Evolutionary conservation across 1,140 invertebrate genomes (phyloP), one percentile per base, ranked within the genome.

Genomic region (Drosophila lini): DNA sequence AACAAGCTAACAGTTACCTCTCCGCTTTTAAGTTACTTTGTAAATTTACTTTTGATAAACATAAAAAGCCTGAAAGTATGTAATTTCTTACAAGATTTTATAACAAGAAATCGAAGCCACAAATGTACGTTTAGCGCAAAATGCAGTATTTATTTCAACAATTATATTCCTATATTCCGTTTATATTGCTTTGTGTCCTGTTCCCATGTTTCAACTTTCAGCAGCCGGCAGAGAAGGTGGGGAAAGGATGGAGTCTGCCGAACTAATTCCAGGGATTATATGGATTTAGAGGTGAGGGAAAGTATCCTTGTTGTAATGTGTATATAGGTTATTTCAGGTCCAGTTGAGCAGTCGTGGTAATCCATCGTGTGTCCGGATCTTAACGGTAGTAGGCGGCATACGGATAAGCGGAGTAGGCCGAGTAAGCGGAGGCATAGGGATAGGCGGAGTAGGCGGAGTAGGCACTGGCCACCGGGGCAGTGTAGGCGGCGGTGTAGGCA

Each of bases 351-450:
- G 48, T 40, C 50, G 44, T 32, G 19, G 10, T 25, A 11, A 19
- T 40, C 40, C 34, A 36, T 5, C 3, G 15, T 42, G 5, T 5
- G 11, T 13, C n/a, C 25, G 15, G 32, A 38, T 32, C 61, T 88
- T 90, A 89, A 71, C 91, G 84, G 63, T 81, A 75, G 86, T 85
- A 89, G 70, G 86, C 71, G 44, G 86, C 79, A 53, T 91, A 91
- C 32, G 76, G 73, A 70, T 85, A 89, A 58, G 86, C 74, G 34
- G 86, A 78, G 58, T 91, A 91, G 52, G 78, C 57, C 50, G 52
- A 69, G 56, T 80, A 76, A 31, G 79, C 67, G 10, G 71, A 58
- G 50, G 81, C 82, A 25, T 85, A 85, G 42, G 86, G 86, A 48
- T 88, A 76, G 1, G 50, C 50, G 32, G 73, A 74, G 53, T 75